Evolutionary conservation across 2,888 invertebrate species (phyloP), one percentile per base, ranked within the genome.

Genomic region (Drosophila testacea): DNA sequence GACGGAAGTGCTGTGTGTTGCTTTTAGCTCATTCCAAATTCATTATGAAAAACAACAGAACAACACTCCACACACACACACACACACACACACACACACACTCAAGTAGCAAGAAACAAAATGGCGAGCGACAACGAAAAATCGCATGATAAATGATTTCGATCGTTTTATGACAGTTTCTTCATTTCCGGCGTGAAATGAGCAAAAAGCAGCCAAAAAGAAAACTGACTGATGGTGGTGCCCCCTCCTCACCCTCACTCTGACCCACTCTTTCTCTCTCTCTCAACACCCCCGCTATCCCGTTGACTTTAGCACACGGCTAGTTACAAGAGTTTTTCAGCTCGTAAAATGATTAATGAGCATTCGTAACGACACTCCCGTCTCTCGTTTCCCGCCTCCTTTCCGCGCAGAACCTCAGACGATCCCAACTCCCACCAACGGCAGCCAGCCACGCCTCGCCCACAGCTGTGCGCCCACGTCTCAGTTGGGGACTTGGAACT

Each of bases 81-180:
- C 28, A 34, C 50, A 41, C 30, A 36, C 44, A 51, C 34, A 38
- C 36, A 34, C 28, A 10, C 22, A 30, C n/a, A 41, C 11, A 27
- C 28, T 38, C 38, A 32, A 13, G 38, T 3, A 22, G 36, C n/a
- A 13, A 44, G 52, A 63, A 74, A 72, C 71, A 85, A 82, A 82
- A 87, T 86, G 83, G 85, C 72, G 67, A 28, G 44, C 38, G 36
- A 13, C 55, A 64, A 69, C 69, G 62, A 63, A 81, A 87, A 86
- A 90, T 88, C 76, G 85, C 85, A 85, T 91, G 91, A 91, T 91
- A 88, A 90, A 91, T 91, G 91, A 86, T 87, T 87, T 70, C 80
- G 86, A 90, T 90, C 90, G 87, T 80, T 81, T 90, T 89, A 89
- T 91, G 91, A 91, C 91, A 90, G 85, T 90, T 91, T 90, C 90